Percentiles rank a stretch among this genome's conserved stretches.
Evolutionary conservation across 1,140 invertebrate genomes (phyloP).

Genomic region (Cardiocondyla obscurior): DNA sequence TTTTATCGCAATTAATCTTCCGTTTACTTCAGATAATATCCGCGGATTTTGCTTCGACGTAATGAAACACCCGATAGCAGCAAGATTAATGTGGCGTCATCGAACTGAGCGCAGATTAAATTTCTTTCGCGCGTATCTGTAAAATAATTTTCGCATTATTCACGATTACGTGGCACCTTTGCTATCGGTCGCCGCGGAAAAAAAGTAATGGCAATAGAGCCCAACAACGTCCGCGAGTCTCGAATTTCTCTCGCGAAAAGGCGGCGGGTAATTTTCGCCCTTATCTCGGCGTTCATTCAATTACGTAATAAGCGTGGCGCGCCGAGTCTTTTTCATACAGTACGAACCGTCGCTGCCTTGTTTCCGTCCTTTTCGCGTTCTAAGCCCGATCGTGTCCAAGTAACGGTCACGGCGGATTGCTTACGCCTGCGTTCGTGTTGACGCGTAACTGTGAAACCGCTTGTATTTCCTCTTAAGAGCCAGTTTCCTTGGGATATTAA

Average conservation of each 20-base stretch:
- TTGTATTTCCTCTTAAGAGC: constrained; percentile 3
- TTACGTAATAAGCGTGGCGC: constrained; percentile 33
- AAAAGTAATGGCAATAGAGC: constrained; percentile 15
- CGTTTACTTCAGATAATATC: neutral
- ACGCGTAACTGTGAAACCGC: constrained; percentile 28
- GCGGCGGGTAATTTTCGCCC: constrained; percentile 26
- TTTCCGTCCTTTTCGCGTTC: neutral
- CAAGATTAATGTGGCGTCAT: neutral
- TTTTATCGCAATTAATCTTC: constrained; percentile 18
- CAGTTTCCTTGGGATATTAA: constrained; percentile 22
- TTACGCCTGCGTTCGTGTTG: neutral
- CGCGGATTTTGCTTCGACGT: neutral
- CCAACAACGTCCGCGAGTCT: neutral
- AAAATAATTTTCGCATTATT: neutral
- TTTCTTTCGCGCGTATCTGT: neutral
- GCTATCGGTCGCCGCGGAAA: neutral
- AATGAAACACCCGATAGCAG: neutral
- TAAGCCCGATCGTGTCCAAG: constrained; percentile 29
- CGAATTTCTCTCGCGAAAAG: constrained; percentile 28
- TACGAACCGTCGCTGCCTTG: neutral
- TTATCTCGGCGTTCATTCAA: constrained; percentile 35
- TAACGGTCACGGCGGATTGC: constrained; percentile 23
- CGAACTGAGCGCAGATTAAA: neutral
- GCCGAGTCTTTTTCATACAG: neutral
- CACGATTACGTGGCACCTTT: neutral